A percentile compares a stretch with the other conserved stretches of the same genome.
Evolutionary conservation across 2,888 invertebrate species (phyloP).

Genomic region (Amaurobius ferox): DNA sequence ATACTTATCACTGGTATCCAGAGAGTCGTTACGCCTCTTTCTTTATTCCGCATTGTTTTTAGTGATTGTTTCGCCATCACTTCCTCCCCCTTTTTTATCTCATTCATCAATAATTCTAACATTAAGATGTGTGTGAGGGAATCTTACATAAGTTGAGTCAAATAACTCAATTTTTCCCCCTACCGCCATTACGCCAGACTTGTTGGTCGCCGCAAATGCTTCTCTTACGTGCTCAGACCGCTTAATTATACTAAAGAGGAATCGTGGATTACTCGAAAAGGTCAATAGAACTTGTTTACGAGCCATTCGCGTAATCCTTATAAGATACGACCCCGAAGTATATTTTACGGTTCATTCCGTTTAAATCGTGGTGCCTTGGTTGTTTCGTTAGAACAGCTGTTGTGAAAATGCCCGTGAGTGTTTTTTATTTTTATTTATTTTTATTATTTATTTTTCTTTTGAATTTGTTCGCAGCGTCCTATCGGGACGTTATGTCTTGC

Average conservation of each 20-base stretch:
- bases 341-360: conserved; percentile 8
- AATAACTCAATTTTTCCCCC: not conserved
- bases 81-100: not conserved
- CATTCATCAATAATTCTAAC: conserved; percentile 4
- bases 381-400: not conserved
- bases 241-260: conserved; percentile 51
- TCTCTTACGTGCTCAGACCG: conserved; percentile 46
- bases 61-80: not conserved
- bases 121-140: not conserved
- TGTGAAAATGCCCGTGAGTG: not conserved
- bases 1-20: too few relatives aligned
- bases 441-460: not conserved
- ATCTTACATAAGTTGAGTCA: not conserved
- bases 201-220: conserved; percentile 55
- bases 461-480: not conserved
- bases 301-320: conserved; percentile 44
- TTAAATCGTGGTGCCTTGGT: not conserved
- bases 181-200: conserved; percentile 25
- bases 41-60: not conserved
- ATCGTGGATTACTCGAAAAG: conserved; percentile 50
- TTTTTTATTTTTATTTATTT: not conserved
- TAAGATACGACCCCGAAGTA: conserved; percentile 32
- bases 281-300: conserved; percentile 68
- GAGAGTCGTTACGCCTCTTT: too few relatives aligned
- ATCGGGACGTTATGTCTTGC: too few relatives aligned